Evolutionary conservation across 1,140 invertebrate species (phyloP).

Genomic region (Papilio helenus): DNA sequence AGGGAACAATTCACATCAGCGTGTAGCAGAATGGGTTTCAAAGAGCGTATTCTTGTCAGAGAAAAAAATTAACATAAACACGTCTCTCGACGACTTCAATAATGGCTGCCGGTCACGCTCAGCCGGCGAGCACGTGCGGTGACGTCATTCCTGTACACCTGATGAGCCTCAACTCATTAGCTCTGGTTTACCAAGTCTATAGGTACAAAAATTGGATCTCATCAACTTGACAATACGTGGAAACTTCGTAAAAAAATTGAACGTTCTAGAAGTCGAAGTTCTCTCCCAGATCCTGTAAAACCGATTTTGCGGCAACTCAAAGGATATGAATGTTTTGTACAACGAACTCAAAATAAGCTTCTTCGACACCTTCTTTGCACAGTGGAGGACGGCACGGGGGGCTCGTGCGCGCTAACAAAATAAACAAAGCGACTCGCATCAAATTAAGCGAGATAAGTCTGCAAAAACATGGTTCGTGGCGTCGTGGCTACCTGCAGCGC

Average conservation of each 20-base stretch:
- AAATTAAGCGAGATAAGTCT: conserved; percentile 67
- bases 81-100: conserved; percentile 43
- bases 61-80: conserved; percentile 54
- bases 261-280: background rate
- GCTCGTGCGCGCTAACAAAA: conserved; percentile 61
- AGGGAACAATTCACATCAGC: conserved; percentile 19
- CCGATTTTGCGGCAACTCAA: background rate
- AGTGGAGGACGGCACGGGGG: conserved; percentile 30
- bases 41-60: conserved; percentile 44
- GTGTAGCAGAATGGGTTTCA: conserved; percentile 2
- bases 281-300: too few relatives aligned
- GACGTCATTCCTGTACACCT: conserved; percentile 10
- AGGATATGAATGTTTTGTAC: background rate
- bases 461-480: conserved; percentile 75
- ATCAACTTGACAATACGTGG: background rate
- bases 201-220: background rate
- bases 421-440: conserved; percentile 50
- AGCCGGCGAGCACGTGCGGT: conserved; percentile 21
- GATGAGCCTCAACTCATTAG: conserved; percentile 16
- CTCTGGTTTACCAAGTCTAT: background rate
- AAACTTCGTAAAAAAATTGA: background rate
- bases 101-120: conserved; percentile 33
- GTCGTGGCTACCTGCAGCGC: conserved; percentile 42
- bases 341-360: background rate
- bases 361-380: conserved; percentile 49